Base-by-base conservation (phyloP, 2,888 invertebrate species). In the Epiblema foenella region DNA sequence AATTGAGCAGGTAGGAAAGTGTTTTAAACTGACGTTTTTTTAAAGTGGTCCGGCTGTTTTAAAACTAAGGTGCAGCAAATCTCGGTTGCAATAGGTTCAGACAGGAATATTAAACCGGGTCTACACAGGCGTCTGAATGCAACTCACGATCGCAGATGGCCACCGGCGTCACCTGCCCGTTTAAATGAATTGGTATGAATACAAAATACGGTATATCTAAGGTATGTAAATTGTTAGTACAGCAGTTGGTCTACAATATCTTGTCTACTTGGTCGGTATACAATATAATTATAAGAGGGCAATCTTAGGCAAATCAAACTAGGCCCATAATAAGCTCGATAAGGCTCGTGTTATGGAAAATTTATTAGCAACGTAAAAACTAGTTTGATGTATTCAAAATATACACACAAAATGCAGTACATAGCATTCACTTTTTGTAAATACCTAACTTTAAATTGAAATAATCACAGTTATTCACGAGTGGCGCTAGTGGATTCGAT, bases 141-240 rank as follows among this genome's bases (percentile, higher is more conserved):
- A 57, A 10, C 56, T 62, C 71, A 71, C 71, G 71, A 67, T 56
- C 67, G 54, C 54, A 71, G 56, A 62, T 62, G 67, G 66, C 66
- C 67, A 71, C 71, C 66, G 56, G 60, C 49, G 37, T 60, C 71
- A 71, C 66, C 71, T 71, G 70, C 54, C n/a, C 54, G 56, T 60
- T 57, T 67, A 67, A 67, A 71, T 71, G 62, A 67, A 71, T 71
- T 67, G 71, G 67, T 71, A 67, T 67, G 71, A 67, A 70, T 66
- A 70, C 66, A 70, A 46, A 46, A 46, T 46, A 46, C 8, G n/a
- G n/a, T n/a, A n/a, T n/a, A 46, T 46, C 15, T 42, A 39, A n/a
- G n/a, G 1, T 39, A 46, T 46, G n/a, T 46, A 46, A n/a, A 46
- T 46, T 46, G 46, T n/a, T 46, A 46, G n/a, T 46, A 8, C 2